phyloP scores from a whole-genome alignment of 2,113 vertebrate species.

The Haliaeetus leucogaster region DNA sequence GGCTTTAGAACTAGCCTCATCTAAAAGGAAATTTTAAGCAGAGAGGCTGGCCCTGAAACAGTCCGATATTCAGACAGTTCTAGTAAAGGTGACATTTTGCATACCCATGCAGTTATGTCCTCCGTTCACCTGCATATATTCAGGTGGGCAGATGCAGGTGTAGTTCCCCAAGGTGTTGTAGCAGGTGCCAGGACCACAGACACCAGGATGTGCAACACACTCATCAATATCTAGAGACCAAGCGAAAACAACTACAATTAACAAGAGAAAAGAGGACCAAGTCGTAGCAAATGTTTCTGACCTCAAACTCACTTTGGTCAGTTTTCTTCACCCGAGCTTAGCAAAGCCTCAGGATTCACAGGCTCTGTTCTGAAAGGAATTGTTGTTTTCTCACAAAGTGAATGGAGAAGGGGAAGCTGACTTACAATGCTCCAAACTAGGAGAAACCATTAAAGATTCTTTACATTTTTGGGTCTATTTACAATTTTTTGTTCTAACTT shows the following conservation, averaged over 20 bases:
- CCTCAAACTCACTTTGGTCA: neutral
- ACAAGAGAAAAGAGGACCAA: neutral
- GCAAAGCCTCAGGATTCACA: neutral
- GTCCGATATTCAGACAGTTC: neutral
- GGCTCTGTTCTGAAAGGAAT: neutral
- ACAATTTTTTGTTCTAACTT: neutral
- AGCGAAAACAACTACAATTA: neutral
- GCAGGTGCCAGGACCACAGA: slow-evolving; percentile 84
- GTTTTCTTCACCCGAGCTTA: neutral
- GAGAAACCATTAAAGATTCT: neutral
- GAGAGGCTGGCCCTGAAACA: neutral
- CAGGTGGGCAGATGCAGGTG: slow-evolving; percentile 84
- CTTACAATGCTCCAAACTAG: neutral
- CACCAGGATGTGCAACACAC: slow-evolving; percentile 76
- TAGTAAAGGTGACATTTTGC: neutral
- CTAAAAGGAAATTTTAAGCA: neutral
- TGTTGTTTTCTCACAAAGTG: neutral
- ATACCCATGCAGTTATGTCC: slow-evolving; percentile 87
- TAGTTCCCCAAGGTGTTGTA: slow-evolving; percentile 88
- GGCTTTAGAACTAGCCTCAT: neutral
- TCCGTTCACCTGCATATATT: slow-evolving; percentile 84
- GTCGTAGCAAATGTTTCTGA: neutral
- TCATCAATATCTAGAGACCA: slow-evolving; percentile 78
- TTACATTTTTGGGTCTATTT: neutral
- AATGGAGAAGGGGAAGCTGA: neutral